Evolutionary conservation across 2,888 invertebrate species (phyloP).

Genomic region (Mesorhabditis belari): DNA sequence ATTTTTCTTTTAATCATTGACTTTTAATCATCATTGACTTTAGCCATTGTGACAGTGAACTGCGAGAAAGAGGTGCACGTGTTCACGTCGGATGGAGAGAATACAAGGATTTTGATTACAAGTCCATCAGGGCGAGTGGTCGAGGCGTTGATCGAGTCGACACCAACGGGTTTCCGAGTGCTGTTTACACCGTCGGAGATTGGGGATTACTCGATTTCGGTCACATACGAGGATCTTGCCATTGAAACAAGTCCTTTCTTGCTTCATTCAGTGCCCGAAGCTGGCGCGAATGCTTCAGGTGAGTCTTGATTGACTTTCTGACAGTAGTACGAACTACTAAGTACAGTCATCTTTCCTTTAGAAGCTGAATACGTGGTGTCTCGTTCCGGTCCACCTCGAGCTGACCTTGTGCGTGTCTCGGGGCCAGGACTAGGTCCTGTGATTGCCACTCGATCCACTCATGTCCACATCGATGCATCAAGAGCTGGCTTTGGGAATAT

Average conservation of each 20-base stretch:
- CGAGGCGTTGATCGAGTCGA: conserved; percentile 73
- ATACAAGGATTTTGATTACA: conserved; percentile 56
- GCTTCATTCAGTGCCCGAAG: conserved; percentile 18
- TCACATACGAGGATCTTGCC: conserved; percentile 39
- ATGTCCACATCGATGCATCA: conserved; percentile 35
- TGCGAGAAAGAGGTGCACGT: conserved; percentile 56
- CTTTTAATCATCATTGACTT: conserved; percentile 6
- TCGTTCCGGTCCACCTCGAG: conserved; percentile 32
- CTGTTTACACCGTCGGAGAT: conserved; percentile 71
- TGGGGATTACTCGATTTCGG: conserved; percentile 68
- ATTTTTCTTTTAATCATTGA: not conserved
- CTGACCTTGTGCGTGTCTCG: conserved; percentile 33
- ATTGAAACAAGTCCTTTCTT: conserved; percentile 22
- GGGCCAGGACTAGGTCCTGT: conserved; percentile 41
- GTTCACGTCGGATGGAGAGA: conserved; percentile 52
- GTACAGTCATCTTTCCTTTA: too few relatives aligned
- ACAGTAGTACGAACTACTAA: too few relatives aligned
- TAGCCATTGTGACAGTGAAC: conserved; percentile 52
- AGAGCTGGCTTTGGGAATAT: conserved; percentile 43
- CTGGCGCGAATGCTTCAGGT: not conserved
- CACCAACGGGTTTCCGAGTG: conserved; percentile 71
- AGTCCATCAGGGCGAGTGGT: conserved; percentile 68
- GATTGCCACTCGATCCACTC: conserved; percentile 23
- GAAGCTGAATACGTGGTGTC: conserved; percentile 37
- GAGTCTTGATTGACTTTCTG: too few relatives aligned